A percentile compares a stretch with the other conserved stretches of the same genome.
phyloP scores from a whole-genome alignment of 2,797 vertebrate genomes.

The Notolepis coatsorum region DNA sequence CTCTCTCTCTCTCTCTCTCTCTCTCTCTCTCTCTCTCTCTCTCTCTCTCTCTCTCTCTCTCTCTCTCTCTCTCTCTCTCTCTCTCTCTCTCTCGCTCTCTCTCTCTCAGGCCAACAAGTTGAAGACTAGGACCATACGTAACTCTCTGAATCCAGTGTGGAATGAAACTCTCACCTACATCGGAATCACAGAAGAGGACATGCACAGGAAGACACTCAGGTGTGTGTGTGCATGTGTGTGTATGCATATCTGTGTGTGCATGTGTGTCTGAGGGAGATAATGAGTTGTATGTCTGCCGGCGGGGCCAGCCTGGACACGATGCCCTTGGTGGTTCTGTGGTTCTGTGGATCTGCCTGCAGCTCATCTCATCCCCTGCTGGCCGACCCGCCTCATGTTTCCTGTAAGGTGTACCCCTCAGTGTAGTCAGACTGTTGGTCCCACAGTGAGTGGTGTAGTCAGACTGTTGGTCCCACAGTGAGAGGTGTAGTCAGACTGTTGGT shows the following conservation, averaged over 20 bases:
- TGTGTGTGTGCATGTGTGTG: slow-evolving; percentile 31
- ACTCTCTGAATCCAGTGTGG: slow-evolving; percentile 86
- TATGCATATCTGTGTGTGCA: neutral
- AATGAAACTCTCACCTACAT: slow-evolving; percentile 84
- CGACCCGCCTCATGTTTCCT: no score
- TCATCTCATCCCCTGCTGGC: no score
- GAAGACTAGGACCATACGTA: slow-evolving; percentile 86
- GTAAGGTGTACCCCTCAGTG: no score
- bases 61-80: slow-evolving; percentile 19
- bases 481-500: no score
- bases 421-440: no score
- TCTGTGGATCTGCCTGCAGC: no score
- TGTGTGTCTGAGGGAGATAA: neutral
- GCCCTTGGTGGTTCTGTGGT: no score
- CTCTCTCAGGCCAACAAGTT: slow-evolving; percentile 85
- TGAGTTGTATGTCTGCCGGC: no score
- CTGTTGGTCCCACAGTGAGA: no score
- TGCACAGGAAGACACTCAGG: slow-evolving; percentile 86
- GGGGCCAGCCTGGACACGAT: no score
- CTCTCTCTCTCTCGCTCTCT: neutral
- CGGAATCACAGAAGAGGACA: slow-evolving; percentile 85
- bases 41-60: neutral
- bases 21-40: no score
- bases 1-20: neutral
- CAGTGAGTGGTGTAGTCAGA: no score